Conservation (phyloP, 2,888 invertebrate genomes). For the Heliconius erato region DNA sequence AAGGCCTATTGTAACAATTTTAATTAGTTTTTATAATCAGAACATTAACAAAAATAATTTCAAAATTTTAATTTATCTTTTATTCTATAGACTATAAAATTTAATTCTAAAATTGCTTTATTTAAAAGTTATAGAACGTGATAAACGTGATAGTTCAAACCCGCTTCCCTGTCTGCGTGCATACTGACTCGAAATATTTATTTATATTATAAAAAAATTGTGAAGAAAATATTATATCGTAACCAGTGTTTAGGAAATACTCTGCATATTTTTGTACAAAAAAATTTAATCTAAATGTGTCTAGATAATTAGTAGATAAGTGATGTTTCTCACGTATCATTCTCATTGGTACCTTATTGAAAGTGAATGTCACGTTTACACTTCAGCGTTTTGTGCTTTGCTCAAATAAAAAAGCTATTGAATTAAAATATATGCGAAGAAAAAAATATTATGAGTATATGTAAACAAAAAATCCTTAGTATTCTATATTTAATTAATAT, state of each 20-base stretch:
- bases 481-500: not conserved
- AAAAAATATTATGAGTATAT: not conserved
- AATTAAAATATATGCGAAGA: not conserved
- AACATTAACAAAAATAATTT: not conserved
- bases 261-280: conserved; percentile 80
- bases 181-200: conserved; percentile 55
- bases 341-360: conserved; percentile 68
- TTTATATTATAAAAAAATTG: conserved; percentile 50
- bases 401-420: not conserved
- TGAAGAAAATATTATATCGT: conserved; percentile 57
- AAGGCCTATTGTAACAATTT: conserved; percentile 26
- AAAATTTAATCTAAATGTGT: conserved; percentile 64
- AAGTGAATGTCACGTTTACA: conserved; percentile 55
- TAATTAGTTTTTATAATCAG: not conserved
- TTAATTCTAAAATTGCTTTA: not conserved
- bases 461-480: not conserved
- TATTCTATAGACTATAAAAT: conserved; percentile 1
- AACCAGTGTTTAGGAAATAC: conserved; percentile 68
- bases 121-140: not conserved
- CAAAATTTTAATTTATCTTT: not conserved
- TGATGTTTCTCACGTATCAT: conserved; percentile 65
- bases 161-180: conserved; percentile 52
- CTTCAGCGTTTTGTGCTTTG: conserved; percentile 40
- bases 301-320: conserved; percentile 59
- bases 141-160: conserved; percentile 4